These are phyloP conservation scores for Echiichthys vipera DNA, from an alignment of 2,797 vertebrate genomes.

Conservation along the genomic window DNA sequence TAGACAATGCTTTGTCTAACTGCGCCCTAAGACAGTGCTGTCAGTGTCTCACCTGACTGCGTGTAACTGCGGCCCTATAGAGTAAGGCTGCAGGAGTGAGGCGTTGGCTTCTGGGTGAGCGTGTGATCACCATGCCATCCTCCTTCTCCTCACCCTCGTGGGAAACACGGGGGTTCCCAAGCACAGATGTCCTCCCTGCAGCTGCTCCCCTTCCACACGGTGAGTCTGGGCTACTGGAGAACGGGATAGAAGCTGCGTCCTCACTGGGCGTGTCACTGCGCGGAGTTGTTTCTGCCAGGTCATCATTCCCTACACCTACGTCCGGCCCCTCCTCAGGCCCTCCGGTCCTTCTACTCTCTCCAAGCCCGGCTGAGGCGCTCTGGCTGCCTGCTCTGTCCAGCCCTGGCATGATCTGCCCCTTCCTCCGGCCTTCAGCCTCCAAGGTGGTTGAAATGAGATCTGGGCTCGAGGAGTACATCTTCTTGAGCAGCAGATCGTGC, in stretches of 20 bases:
- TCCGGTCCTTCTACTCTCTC: constrained; percentile 66
- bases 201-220: constrained; percentile 86
- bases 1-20: neutral
- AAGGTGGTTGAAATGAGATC: constrained; percentile 93
- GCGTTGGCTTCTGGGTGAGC: constrained; percentile 86
- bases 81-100: constrained; percentile 93
- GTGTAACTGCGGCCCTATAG: constrained; percentile 94
- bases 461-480: constrained; percentile 94
- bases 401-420: constrained; percentile 72
- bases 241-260: constrained; percentile 89
- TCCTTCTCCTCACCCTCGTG: constrained; percentile 85
- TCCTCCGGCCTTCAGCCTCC: constrained; percentile 82
- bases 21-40: neutral
- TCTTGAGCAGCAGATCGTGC: constrained; percentile 90
- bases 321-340: constrained; percentile 55
- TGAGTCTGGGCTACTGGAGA: constrained; percentile 92
- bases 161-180: constrained; percentile 77
- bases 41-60: constrained; percentile 88
- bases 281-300: constrained; percentile 82
- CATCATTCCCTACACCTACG: constrained; percentile 71
- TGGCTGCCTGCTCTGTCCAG: constrained; percentile 82
- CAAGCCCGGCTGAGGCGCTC: constrained; percentile 82
- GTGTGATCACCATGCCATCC: constrained; percentile 82
- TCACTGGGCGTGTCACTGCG: constrained; percentile 91
- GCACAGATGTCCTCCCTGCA: constrained; percentile 73